Conservation (phyloP, 2,797 vertebrate species). For the Phyllotis vaccarum region DNA sequence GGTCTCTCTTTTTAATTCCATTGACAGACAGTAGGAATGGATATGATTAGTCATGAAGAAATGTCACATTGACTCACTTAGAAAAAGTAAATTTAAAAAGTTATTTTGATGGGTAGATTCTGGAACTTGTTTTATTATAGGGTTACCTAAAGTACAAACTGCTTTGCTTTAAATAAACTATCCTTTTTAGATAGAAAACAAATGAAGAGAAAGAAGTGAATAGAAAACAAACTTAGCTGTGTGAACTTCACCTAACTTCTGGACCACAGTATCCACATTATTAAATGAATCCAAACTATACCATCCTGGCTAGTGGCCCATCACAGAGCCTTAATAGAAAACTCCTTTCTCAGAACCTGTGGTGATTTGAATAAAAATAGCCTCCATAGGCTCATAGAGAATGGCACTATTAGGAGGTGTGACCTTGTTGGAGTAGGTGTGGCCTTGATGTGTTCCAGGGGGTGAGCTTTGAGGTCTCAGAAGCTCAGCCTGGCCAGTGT, state of each 20-base stretch:
- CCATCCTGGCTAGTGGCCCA: no score
- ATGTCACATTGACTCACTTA: not conserved
- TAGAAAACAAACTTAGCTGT: not conserved
- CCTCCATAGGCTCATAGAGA: no score
- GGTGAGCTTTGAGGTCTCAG: no score
- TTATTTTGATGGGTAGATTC: not conserved
- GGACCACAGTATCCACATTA: not conserved
- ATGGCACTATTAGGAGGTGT: no score
- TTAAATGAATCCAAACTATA: not conserved
- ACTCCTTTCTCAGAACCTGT: not conserved
- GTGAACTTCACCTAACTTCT: not conserved
- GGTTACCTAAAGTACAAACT: not conserved
- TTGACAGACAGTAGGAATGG: not conserved
- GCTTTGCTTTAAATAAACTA: not conserved
- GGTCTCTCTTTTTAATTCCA: not conserved
- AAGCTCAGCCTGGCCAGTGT: no score
- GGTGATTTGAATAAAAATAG: no score
- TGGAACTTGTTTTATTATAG: not conserved
- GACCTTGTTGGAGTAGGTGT: no score
- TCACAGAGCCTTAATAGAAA: not conserved
- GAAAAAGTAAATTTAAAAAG: not conserved
- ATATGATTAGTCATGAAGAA: not conserved
- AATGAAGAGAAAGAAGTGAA: not conserved
- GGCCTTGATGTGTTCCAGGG: no score
- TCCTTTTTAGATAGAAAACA: not conserved